These are phyloP conservation scores for Vanessa atalanta DNA, from an alignment of 1,140 invertebrate species.

Conservation along the genomic window DNA sequence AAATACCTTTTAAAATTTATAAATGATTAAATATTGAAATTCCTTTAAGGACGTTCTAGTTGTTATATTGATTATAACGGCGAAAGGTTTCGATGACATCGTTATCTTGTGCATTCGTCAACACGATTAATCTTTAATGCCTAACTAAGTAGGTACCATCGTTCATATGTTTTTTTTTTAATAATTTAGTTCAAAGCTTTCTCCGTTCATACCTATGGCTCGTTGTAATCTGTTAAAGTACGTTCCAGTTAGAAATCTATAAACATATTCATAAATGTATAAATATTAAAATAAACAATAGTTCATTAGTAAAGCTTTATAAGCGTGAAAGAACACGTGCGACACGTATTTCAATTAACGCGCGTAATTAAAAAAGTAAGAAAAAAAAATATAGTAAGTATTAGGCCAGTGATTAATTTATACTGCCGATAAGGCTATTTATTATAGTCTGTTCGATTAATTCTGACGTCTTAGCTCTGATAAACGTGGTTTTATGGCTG, in stretches of 20 bases:
- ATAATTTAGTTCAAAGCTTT: no score
- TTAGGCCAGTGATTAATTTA: constrained; percentile 64
- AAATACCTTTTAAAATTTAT: no score
- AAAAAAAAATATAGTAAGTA: constrained; percentile 65
- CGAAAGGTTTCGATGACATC: no score
- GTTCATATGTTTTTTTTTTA: no score
- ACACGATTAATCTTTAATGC: no score
- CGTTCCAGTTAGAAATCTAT: neutral
- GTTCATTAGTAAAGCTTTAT: constrained; percentile 43
- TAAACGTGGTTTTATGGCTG: constrained; percentile 33
- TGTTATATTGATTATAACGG: no score
- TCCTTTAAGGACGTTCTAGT: no score
- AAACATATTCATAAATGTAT: constrained; percentile 33
- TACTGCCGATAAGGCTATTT: constrained; percentile 59
- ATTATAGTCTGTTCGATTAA: constrained; percentile 59
- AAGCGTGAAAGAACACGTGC: constrained; percentile 48
- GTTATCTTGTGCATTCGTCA: no score
- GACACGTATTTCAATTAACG: constrained; percentile 64
- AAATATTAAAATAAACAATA: constrained; percentile 41
- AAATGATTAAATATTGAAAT: no score
- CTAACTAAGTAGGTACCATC: no score
- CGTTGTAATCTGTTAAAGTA: no score
- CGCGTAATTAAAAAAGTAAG: constrained; percentile 66
- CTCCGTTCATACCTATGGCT: no score
- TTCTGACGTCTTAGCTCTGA: constrained; percentile 40